Evolutionary conservation across 2,797 vertebrate species (phyloP).

Genomic region (Sebastes cheni): DNA sequence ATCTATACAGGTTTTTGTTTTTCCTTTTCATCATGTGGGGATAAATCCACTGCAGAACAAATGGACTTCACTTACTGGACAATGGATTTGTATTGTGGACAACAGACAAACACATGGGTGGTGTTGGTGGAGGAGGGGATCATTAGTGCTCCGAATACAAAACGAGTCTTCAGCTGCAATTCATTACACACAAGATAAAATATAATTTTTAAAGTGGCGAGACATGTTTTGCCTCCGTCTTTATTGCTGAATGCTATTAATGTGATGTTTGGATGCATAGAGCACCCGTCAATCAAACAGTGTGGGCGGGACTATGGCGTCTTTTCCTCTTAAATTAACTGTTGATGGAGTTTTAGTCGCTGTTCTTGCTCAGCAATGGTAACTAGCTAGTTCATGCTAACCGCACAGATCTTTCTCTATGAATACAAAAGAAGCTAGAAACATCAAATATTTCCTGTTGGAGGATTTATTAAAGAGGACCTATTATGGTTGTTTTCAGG

Average conservation of each 20-base stretch:
- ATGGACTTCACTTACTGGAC: constrained; percentile 22
- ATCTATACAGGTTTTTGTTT: constrained; percentile 4
- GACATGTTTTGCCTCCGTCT: not conserved
- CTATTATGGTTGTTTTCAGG: too few species aligned
- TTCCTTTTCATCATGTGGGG: constrained; percentile 31
- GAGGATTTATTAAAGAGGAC: not conserved
- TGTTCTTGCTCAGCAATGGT: not conserved
- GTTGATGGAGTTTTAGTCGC: not conserved
- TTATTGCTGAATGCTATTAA: not conserved
- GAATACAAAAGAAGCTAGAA: not conserved
- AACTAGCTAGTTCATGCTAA: not conserved
- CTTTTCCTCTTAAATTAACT: not conserved
- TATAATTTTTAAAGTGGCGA: not conserved
- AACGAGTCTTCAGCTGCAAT: not conserved
- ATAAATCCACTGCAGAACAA: constrained; percentile 27
- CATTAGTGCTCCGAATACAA: not conserved
- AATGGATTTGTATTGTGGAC: constrained; percentile 9
- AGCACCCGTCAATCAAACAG: not conserved
- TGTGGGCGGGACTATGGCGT: not conserved
- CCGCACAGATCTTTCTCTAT: not conserved
- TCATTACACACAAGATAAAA: not conserved
- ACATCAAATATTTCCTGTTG: not conserved
- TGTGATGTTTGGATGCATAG: not conserved
- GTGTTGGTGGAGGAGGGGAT: not conserved
- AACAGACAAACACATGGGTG: constrained; percentile 1